phyloP scores from a whole-genome alignment of 2,888 invertebrate genomes.

The Acanthacorydalis orientalis region DNA sequence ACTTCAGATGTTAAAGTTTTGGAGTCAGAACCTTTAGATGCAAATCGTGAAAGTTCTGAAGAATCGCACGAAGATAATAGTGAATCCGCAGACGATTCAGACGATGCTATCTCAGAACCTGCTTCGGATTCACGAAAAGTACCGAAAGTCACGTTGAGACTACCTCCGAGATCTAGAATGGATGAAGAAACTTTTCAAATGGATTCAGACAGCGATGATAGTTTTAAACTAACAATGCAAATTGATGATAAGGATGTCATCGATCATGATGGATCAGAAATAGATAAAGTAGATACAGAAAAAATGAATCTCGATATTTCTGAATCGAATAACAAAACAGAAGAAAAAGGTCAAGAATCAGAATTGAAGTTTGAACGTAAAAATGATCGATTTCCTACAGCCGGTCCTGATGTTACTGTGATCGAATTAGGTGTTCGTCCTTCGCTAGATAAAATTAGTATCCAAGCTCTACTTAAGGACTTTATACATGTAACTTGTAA shows the following conservation, averaged over 20 bases:
- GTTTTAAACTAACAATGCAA: conserved; percentile 42
- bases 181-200: conserved; percentile 20
- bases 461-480: conserved; percentile 52
- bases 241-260: conserved; percentile 23
- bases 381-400: conserved; percentile 31
- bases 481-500: conserved; percentile 53
- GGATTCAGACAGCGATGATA: conserved; percentile 34
- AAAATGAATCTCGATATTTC: conserved; percentile 7
- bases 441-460: conserved; percentile 56
- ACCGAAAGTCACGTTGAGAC: conserved; percentile 51
- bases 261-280: conserved; percentile 13
- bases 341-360: not conserved
- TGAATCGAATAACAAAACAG: not conserved
- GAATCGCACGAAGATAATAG: not conserved
- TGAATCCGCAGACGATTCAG: not conserved
- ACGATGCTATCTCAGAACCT: not conserved
- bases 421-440: conserved; percentile 57
- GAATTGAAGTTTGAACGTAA: conserved; percentile 9
- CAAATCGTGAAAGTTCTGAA: too few species aligned
- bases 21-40: too few species aligned
- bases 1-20: too few species aligned
- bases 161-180: conserved; percentile 19
- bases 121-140: conserved; percentile 28
- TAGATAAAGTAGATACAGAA: conserved; percentile 17
- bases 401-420: conserved; percentile 44